Base-by-base conservation (phyloP, 2,888 invertebrate genomes). In the Leucophora obtusa region DNA sequence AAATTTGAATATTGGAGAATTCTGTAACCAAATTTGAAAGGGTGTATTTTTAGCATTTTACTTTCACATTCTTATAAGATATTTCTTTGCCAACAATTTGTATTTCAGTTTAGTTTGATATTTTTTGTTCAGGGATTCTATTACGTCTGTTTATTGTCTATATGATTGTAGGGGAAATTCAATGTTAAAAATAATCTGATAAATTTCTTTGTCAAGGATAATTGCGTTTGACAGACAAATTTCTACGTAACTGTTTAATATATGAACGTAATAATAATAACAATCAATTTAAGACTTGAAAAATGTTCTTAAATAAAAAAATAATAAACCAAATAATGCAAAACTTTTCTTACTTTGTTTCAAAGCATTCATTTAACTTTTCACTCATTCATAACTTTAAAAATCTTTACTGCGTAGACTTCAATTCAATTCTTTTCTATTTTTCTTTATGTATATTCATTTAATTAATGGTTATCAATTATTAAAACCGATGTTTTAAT, bases 81-180 rank as follows among this genome's bases (percentile, higher is more conserved):
- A 38, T 38, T 38, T 4, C 7, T 47, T 14, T 47, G 43, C 43
- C n/a, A 47, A 47, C 43, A 47, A 47, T 47, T 47, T 47, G n/a
- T 28, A 28, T 28, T 28, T 28, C 6, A 28, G 6, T 38, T 14
- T 47, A n/a, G n/a, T 47, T 47, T 47, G 6, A 28, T 47, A 1
- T 47, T 47, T 6, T n/a, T 47, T 47, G 43, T 4, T 47, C n/a
- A 47, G 14, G 2, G 43, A 47, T n/a, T n/a, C n/a, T n/a, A 47
- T 47, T 47, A n/a, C n/a, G 43, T 47, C 43, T 47, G 43, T 47
- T 47, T 47, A 4, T 47, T 47, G 43, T 47, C 43, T 47, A n/a
- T 47, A n/a, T 6, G 43, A 47, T 47, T 47, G 4, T n/a, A 5
- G 43, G n/a, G 5, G n/a, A 47, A 47, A 47, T 47, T n/a, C 0